Evolutionary conservation across 2,797 vertebrate species (phyloP), one percentile per base, ranked within the genome.

Genomic region (Brachyalestes nurse): DNA sequence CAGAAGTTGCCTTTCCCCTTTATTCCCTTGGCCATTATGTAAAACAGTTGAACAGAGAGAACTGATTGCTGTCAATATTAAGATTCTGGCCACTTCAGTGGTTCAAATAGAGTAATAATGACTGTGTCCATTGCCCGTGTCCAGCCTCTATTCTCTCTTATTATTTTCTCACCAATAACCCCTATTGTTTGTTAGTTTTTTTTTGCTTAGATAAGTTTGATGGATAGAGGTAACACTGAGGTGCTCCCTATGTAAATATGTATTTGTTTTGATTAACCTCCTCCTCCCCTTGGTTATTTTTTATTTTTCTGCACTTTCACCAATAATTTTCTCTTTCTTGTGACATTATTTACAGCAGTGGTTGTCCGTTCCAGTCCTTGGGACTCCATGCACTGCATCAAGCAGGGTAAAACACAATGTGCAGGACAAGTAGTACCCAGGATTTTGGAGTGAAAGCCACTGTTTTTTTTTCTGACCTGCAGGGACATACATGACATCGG

Each of bases 191-290:
- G 13, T 23, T n/a, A n/a, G n/a, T n/a, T n/a, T 58, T 19, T 38
- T 69, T 75, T 73, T 58, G 60, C 9, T 75, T 73, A 58, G 40
- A 72, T 75, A 45, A n/a, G 16, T 57, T 66, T 57, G 28, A 70
- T 72, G 65, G 61, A 45, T 78, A 51, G 60, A 61, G 70, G 74
- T 58, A 71, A 67, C 38, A 67, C 90, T 91, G 91, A 93, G 92
- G 92, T 94, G 93, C 94, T 92, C 93, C 91, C 91, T 93, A 90
- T 95, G 92, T 94, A 94, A 86, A 94, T 92, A 88, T 91, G 87
- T 91, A 58, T 81, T 83, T 83, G 65, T 67, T 78, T 71, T 53
- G 34, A 62, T 38, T 28, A 45, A 57, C 87, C 87, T 38, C 25
- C 17, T 90, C 28, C 45, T 28, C 4, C 5, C 78, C 93, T 92